Base-by-base conservation (phyloP, 2,797 vertebrate species). In the Pitangus sulphuratus region DNA sequence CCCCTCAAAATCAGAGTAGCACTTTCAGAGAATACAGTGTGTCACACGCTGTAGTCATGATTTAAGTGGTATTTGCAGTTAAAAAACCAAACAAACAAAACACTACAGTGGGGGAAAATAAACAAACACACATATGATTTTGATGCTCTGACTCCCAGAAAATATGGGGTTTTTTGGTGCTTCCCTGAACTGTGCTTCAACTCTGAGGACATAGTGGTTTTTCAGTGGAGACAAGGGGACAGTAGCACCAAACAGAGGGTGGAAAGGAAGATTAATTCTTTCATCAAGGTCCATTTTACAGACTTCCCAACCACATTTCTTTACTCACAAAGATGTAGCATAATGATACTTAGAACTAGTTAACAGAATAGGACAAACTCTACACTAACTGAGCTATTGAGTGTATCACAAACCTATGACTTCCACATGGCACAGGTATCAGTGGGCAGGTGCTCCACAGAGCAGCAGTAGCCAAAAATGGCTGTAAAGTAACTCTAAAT, bases 1-100 rank as follows among this genome's bases (percentile, higher is more conserved):
- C 13, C 24, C 30, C 64, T 85, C 6, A 2, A 81, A 89, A 87
- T 51, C 76, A 85, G 57, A 31, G 44, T 65, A 44, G 25, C 8
- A 4, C 21, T 80, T 26, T 40, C 30, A 35, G 20, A 4, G 4
- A 48, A 77, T n/a, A 3, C 37, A 44, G 71, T 8, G 30, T 39
- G 40, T 24, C 19, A 39, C 15, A 40, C 0, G 2, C 6, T 10
- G 3, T 3, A n/a, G 26, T 6, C 2, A 3, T 25, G 15, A 51
- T 61, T 61, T 83, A 62, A 62, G 11, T 40, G 12, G 30, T 60
- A 61, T 31, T 47, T 85, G 13, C 18, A 40, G 7, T 17, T 28
- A 58, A 47, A 57, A 44, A 19, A 44, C 20, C 18, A 20, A 45
- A 42, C 15, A 42, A 45, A 44, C 6, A n/a, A 39, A 9, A 22